phyloP scores from a whole-genome alignment of 2,888 invertebrate genomes.

The Candidula unifasciata region DNA sequence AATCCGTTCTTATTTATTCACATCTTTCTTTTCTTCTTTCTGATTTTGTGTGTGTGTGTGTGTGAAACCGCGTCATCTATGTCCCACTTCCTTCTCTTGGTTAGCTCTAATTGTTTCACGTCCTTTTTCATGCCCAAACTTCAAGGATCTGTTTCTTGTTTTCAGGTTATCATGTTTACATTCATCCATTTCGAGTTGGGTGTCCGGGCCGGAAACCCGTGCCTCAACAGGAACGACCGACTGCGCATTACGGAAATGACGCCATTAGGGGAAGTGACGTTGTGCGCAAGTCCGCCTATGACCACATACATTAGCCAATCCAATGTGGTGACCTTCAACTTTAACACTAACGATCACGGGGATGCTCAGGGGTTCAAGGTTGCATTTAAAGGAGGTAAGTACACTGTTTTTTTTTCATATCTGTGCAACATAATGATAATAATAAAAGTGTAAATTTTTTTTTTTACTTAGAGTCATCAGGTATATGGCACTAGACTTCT shows the following conservation, averaged over 20 bases:
- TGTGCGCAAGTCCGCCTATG: slow-evolving; percentile 66
- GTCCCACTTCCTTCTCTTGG: no score
- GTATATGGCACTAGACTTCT: no score
- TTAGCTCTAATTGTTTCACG: no score
- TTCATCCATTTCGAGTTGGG: slow-evolving; percentile 73
- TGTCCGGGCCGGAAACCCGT: slow-evolving; percentile 60
- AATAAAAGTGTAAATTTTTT: background rate
- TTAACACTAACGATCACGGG: slow-evolving; percentile 66
- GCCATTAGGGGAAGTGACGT: slow-evolving; percentile 56
- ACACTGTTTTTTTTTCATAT: background rate
- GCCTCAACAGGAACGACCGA: slow-evolving; percentile 64
- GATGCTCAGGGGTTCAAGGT: slow-evolving; percentile 73
- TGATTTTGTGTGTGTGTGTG: no score
- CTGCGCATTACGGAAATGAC: slow-evolving; percentile 65
- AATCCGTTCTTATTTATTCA: no score
- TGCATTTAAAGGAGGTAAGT: slow-evolving; percentile 70
- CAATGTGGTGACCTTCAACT: slow-evolving; percentile 65
- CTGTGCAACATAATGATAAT: background rate
- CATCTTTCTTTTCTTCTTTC: no score
- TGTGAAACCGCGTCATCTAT: no score
- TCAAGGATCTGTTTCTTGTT: no score
- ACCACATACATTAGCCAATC: slow-evolving; percentile 65
- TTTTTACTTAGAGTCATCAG: no score
- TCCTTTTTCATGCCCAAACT: no score
- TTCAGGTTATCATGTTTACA: slow-evolving; percentile 67